Evolutionary conservation across 2,888 invertebrate genomes (phyloP).

Genomic region (Zaprionus bogoriensis): DNA sequence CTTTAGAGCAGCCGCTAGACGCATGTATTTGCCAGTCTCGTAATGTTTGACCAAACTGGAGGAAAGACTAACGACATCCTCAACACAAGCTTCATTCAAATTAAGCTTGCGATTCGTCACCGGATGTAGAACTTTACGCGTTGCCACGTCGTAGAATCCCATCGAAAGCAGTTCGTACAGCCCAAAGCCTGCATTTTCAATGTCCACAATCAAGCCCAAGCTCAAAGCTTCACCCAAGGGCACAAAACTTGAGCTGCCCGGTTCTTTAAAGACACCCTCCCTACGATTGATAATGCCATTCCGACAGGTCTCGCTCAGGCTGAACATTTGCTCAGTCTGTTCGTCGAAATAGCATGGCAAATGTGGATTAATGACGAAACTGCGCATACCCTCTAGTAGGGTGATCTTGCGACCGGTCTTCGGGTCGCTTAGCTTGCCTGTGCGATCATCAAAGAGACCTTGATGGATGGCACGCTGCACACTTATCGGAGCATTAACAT

Average conservation of each 20-base stretch:
- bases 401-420: constrained; percentile 90
- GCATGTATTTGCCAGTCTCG: constrained; percentile 88
- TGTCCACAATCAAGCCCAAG: constrained; percentile 91
- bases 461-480: constrained; percentile 93
- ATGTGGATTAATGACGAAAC: constrained; percentile 91
- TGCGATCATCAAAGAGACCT: constrained; percentile 91
- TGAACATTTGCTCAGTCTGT: constrained; percentile 88
- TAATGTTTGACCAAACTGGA: constrained; percentile 89
- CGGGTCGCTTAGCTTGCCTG: constrained; percentile 92
- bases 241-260: constrained; percentile 86
- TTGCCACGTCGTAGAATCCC: constrained; percentile 89
- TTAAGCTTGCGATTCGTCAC: constrained; percentile 89
- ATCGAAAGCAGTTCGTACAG: constrained; percentile 91
- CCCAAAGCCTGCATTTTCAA: constrained; percentile 91
- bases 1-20: constrained; percentile 88
- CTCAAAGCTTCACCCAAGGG: constrained; percentile 90
- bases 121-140: constrained; percentile 89
- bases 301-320: constrained; percentile 91
- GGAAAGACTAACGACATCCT: constrained; percentile 90
- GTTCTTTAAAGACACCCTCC: constrained; percentile 90
- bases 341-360: constrained; percentile 92
- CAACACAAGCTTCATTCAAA: constrained; percentile 88
- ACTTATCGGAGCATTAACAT: constrained; percentile 91
- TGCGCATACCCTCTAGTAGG: constrained; percentile 91
- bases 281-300: constrained; percentile 91